phyloP scores from a whole-genome alignment of 2,888 invertebrate species.

The Synanthedon formicaeformis region DNA sequence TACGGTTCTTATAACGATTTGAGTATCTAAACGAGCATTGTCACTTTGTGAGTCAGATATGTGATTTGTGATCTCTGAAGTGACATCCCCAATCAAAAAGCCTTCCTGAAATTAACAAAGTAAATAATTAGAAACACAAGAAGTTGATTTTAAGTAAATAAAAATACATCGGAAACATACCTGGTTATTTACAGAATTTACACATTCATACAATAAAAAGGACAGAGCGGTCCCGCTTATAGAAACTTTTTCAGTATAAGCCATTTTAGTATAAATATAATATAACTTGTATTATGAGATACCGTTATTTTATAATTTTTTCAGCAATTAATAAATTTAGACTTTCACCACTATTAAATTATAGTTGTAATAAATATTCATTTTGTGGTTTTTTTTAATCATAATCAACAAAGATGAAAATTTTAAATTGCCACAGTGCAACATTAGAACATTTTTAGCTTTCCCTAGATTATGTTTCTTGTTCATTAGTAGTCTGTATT shows the following conservation, averaged over 20 bases:
- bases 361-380: too few species aligned
- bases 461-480: too few species aligned
- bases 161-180: conserved; percentile 32
- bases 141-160: conserved; percentile 2
- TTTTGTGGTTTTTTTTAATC: too few species aligned
- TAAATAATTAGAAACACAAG: background rate
- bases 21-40: conserved; percentile 70
- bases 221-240: conserved; percentile 75
- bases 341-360: too few species aligned
- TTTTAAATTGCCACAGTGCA: too few species aligned
- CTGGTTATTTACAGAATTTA: conserved; percentile 72
- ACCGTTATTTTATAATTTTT: too few species aligned
- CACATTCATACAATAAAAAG: conserved; percentile 76
- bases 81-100: conserved; percentile 75
- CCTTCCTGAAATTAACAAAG: conserved; percentile 60
- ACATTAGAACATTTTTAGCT: too few species aligned
- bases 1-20: conserved; percentile 72
- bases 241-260: conserved; percentile 64
- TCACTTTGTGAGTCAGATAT: conserved; percentile 77
- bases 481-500: too few species aligned
- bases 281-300: background rate
- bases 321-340: too few species aligned
- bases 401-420: too few species aligned
- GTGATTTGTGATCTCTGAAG: conserved; percentile 73
- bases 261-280: conserved; percentile 37